Conservation (phyloP, 2,888 invertebrate genomes). For the Andrena chrysosceles region DNA sequence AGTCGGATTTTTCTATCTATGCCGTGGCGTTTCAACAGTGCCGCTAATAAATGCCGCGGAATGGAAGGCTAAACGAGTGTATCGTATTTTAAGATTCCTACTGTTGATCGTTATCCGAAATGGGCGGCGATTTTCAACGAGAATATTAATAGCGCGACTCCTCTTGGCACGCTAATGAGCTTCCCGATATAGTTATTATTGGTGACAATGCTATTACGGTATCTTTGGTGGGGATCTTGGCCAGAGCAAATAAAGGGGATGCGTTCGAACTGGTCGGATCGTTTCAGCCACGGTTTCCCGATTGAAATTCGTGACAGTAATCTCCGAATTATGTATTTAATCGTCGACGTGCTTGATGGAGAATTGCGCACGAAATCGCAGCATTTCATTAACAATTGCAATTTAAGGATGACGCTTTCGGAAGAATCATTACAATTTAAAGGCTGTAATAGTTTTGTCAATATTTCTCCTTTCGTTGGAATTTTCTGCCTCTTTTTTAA, state of each 20-base stretch:
- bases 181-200: slow-evolving; percentile 44
- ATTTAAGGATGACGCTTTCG: too few relatives aligned
- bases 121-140: slow-evolving; percentile 30
- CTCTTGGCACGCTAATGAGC: slow-evolving; percentile 30
- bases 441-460: too few relatives aligned
- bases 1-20: too few relatives aligned
- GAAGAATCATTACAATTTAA: too few relatives aligned
- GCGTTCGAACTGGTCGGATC: not conserved
- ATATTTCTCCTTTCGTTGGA: too few relatives aligned
- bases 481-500: too few relatives aligned
- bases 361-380: too few relatives aligned
- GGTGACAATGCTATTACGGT: slow-evolving; percentile 20
- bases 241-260: not conserved
- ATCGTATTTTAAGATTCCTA: slow-evolving; percentile 28
- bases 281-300: not conserved
- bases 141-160: slow-evolving; percentile 41
- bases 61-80: slow-evolving; percentile 17
- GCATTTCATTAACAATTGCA: too few relatives aligned
- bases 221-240: slow-evolving; percentile 15
- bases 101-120: slow-evolving; percentile 42
- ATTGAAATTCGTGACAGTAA: slow-evolving; percentile 13
- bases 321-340: not conserved
- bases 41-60: slow-evolving; percentile 1
- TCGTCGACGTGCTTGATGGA: not conserved
- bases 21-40: not conserved